Evolutionary conservation across 2,113 vertebrate species (phyloP).

Genomic region (Atractosteus spatula): DNA sequence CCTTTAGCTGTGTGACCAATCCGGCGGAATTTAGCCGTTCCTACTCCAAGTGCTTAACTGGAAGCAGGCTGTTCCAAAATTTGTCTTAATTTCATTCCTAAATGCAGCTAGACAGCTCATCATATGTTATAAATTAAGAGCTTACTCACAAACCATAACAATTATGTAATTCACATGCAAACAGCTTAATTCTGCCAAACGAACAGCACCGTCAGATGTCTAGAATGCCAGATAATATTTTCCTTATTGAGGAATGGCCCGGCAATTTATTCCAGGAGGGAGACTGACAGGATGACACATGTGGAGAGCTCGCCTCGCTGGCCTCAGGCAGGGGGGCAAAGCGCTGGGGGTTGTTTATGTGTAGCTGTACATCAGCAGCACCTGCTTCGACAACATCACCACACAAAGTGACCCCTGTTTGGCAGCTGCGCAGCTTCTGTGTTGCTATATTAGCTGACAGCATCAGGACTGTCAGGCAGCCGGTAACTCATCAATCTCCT

Average conservation of each 20-base stretch:
- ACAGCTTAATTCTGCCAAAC: conserved; percentile 78
- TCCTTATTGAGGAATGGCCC: conserved; percentile 49
- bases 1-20: conserved; percentile 50
- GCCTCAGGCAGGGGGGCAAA: conserved; percentile 38
- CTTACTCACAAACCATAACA: conserved; percentile 78
- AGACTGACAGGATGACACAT: conserved; percentile 47
- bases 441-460: conserved; percentile 44
- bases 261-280: conserved; percentile 41
- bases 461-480: conserved; percentile 27
- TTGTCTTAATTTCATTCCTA: conserved; percentile 72
- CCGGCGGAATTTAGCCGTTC: conserved; percentile 56
- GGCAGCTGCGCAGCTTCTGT: conserved; percentile 58
- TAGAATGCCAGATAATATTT: conserved; percentile 58
- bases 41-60: conserved; percentile 49
- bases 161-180: conserved; percentile 82
- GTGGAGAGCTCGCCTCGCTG: conserved; percentile 49
- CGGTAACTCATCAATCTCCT: no score
- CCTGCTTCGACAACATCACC: conserved; percentile 57
- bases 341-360: conserved; percentile 53
- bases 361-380: conserved; percentile 52
- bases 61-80: conserved; percentile 70
- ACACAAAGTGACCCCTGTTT: conserved; percentile 52
- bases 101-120: conserved; percentile 74
- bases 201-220: conserved; percentile 58
- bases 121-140: conserved; percentile 80